These are phyloP conservation scores for Tethea ocularis DNA, from an alignment of 2,888 invertebrate genomes.

Conservation along the genomic window DNA sequence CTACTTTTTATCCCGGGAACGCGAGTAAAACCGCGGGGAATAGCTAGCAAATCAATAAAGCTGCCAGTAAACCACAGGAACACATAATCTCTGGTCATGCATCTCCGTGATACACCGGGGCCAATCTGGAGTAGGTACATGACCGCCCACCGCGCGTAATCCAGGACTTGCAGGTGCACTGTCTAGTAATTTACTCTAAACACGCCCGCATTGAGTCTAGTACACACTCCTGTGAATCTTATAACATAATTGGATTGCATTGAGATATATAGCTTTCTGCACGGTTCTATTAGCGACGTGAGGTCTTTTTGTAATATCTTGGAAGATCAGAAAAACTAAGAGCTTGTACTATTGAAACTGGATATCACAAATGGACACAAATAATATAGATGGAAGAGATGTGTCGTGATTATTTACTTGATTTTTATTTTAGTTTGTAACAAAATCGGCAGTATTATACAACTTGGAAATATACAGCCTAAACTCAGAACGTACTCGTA, in stretches of 20 bases:
- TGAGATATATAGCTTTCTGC: background rate
- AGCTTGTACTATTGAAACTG: no score
- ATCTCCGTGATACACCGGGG: background rate
- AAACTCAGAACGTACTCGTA: no score
- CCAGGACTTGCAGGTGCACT: background rate
- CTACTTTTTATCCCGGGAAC: no score
- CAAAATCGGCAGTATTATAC: no score
- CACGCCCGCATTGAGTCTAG: constrained; percentile 8
- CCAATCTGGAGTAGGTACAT: background rate
- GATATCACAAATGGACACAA: no score
- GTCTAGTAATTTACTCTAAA: constrained; percentile 9
- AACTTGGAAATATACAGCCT: no score
- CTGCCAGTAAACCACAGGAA: background rate
- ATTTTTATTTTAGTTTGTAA: no score
- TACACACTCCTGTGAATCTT: background rate
- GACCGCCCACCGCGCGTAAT: background rate
- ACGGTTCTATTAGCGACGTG: background rate
- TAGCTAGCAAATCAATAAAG: background rate
- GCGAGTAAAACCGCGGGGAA: background rate
- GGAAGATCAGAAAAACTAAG: background rate
- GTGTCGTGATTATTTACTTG: no score
- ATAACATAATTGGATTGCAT: background rate
- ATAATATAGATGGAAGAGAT: no score
- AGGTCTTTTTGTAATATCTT: background rate
- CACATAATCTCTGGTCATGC: background rate